A percentile compares a stretch with the other conserved stretches of the same genome.
Conservation (phyloP, 92 coral and sea anemone genomes). For the Epizoanthus scotinus region DNA sequence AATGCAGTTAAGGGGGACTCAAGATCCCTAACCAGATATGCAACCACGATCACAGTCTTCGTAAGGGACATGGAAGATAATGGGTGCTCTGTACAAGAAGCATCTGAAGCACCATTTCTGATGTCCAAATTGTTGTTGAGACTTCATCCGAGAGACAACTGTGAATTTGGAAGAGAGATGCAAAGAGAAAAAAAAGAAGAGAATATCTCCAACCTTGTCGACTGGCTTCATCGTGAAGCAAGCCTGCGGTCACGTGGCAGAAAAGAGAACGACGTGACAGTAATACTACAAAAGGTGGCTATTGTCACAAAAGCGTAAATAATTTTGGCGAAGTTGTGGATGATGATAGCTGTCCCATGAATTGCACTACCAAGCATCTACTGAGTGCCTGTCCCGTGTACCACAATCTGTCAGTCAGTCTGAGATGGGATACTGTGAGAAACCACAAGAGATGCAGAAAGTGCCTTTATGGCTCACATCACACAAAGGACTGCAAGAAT, state of each 20-base stretch:
- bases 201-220: constrained; percentile 45
- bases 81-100: constrained; percentile 41
- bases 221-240: constrained; percentile 65
- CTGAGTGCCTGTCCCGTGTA: constrained; percentile 16
- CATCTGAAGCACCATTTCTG: constrained; percentile 54
- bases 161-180: constrained; percentile 62
- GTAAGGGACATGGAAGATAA: constrained; percentile 68
- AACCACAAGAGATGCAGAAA: constrained; percentile 38
- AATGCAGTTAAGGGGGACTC: constrained; percentile 57
- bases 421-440: constrained; percentile 39
- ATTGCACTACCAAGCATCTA: constrained; percentile 28
- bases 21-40: constrained; percentile 52
- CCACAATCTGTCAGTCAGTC: constrained; percentile 1
- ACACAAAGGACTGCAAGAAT: constrained; percentile 58
- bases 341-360: constrained; percentile 24
- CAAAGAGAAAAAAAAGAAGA: constrained; percentile 49
- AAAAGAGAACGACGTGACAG: constrained; percentile 12
- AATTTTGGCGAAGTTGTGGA: constrained; percentile 29
- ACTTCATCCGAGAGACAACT: constrained; percentile 52
- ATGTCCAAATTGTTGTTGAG: constrained; percentile 55
- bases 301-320: constrained; percentile 7
- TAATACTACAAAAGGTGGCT: background rate
- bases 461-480: constrained; percentile 48
- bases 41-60: constrained; percentile 49
- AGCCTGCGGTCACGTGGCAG: constrained; percentile 65